Percentiles rank a stretch among this genome's conserved stretches.
phyloP scores from a whole-genome alignment of 2,113 vertebrate species.

The Sturnira hondurensis region DNA sequence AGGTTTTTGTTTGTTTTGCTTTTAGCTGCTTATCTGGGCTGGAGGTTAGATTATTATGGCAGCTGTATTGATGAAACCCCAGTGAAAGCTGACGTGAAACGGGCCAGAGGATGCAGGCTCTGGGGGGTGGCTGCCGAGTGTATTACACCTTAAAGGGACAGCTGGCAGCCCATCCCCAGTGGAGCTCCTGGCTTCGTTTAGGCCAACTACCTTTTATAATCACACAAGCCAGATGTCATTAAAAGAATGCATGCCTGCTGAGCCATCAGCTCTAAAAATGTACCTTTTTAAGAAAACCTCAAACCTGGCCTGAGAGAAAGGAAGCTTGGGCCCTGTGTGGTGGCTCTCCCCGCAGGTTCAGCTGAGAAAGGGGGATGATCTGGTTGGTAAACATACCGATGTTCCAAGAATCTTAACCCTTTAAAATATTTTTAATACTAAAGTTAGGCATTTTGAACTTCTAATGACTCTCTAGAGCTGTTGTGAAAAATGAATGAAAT shows the following conservation, averaged over 20 bases:
- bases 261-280: background rate
- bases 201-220: background rate
- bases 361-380: background rate
- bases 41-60: background rate
- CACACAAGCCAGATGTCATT: background rate
- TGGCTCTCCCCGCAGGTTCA: background rate
- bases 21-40: background rate
- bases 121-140: background rate
- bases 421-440: background rate
- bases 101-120: background rate
- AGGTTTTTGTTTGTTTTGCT: background rate
- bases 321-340: background rate
- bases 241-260: background rate
- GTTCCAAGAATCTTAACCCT: slow-evolving; percentile 4
- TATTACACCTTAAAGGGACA: background rate
- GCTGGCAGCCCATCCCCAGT: background rate
- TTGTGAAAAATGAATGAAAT: background rate
- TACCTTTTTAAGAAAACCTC: background rate
- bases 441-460: background rate
- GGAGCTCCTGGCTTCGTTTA: background rate
- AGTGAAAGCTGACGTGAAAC: background rate
- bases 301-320: background rate
- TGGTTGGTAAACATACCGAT: background rate
- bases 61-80: background rate
- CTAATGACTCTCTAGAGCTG: background rate